A percentile compares a stretch with the other conserved stretches of the same genome.
Evolutionary conservation across 2,113 vertebrate genomes (phyloP).

Genomic region (Sander lucioperca): DNA sequence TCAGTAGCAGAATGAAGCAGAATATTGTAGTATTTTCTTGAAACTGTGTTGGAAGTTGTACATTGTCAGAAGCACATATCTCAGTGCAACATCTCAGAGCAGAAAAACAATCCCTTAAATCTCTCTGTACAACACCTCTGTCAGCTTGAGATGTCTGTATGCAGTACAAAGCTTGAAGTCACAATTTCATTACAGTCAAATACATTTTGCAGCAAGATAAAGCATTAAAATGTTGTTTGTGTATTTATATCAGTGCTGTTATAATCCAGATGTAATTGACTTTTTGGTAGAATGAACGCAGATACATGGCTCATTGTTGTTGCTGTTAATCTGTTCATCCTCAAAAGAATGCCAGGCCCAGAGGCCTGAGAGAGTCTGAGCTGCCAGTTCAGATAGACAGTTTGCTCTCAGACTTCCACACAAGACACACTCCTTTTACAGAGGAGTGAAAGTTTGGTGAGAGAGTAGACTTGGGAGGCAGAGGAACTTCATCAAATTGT

Average conservation of each 20-base stretch:
- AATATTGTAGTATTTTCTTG: conserved; percentile 11
- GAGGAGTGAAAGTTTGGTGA: conserved; percentile 20
- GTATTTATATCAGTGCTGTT: conserved; percentile 14
- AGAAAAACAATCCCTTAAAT: conserved; percentile 12
- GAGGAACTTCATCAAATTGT: conserved; percentile 45
- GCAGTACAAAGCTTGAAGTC: conserved; percentile 25
- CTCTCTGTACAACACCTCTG: conserved; percentile 17
- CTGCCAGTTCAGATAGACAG: conserved; percentile 10
- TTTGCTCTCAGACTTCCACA: conserved; percentile 12
- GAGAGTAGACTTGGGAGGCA: conserved; percentile 14
- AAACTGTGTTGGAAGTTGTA: conserved; percentile 24
- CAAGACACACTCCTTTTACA: conserved; percentile 3
- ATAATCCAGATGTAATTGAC: conserved; percentile 45
- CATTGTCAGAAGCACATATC: conserved; percentile 7
- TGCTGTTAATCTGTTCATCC: conserved; percentile 24
- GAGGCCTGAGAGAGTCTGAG: conserved; percentile 20
- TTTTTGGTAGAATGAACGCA: conserved; percentile 26
- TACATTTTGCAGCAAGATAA: conserved; percentile 21
- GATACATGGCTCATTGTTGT: conserved; percentile 30
- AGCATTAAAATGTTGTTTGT: conserved; percentile 14
- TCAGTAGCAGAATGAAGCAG: conserved; percentile 19
- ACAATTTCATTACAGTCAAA: conserved; percentile 41
- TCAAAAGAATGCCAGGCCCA: background rate
- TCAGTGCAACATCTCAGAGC: conserved; percentile 15
- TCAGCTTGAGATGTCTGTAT: conserved; percentile 30